Conservation (phyloP, 2,888 invertebrate genomes). For the Dicyrtoma fusca region DNA sequence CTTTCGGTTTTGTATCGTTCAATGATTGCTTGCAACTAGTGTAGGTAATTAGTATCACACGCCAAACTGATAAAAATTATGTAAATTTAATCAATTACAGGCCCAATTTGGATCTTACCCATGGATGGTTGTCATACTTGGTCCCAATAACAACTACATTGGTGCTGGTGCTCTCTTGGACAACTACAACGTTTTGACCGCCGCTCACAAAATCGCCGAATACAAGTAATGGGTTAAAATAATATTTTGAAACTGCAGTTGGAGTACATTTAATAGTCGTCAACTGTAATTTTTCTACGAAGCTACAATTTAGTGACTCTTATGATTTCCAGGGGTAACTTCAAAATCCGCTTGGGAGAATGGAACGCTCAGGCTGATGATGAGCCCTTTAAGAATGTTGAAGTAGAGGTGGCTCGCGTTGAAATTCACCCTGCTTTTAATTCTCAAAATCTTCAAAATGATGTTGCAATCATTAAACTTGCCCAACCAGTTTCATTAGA, state of each 20-base stretch:
- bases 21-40: too few species aligned
- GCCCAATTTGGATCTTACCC: slow-evolving; percentile 73
- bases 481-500: slow-evolving; percentile 61
- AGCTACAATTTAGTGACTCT: neutral
- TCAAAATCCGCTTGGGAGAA: slow-evolving; percentile 75
- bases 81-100: slow-evolving; percentile 34
- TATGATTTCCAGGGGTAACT: slow-evolving; percentile 40
- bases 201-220: slow-evolving; percentile 71
- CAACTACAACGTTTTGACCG: slow-evolving; percentile 71
- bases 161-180: slow-evolving; percentile 75
- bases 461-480: slow-evolving; percentile 79
- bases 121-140: slow-evolving; percentile 70
- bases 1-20: too few species aligned
- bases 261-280: neutral
- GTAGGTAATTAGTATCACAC: too few species aligned
- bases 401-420: slow-evolving; percentile 66
- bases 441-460: slow-evolving; percentile 73
- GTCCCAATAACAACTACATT: slow-evolving; percentile 68
- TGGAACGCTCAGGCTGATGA: slow-evolving; percentile 71
- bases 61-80: too few species aligned
- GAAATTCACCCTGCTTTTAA: slow-evolving; percentile 71
- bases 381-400: slow-evolving; percentile 70
- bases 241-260: slow-evolving; percentile 58
- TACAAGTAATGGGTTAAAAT: too few species aligned
- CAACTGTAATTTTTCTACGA: neutral